Evolutionary conservation across 2,113 vertebrate species (phyloP).

Genomic region (Alethe castanea): DNA sequence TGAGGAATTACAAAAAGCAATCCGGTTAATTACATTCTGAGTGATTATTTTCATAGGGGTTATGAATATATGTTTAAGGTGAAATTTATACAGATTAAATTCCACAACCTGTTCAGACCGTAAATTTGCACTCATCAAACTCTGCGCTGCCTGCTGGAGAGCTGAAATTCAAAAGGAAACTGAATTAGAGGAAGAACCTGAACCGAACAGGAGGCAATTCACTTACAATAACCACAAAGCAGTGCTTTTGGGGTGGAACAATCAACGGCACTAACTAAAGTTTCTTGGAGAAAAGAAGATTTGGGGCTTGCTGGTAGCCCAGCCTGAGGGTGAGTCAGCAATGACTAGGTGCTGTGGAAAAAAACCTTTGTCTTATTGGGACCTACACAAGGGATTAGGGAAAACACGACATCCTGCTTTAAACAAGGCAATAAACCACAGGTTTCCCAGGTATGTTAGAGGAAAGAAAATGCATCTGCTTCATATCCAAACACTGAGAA

Average conservation of each 20-base stretch:
- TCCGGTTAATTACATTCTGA: neutral
- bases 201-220: neutral
- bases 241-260: neutral
- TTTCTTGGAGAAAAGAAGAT: neutral
- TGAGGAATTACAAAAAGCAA: neutral
- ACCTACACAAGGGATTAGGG: neutral
- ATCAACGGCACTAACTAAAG: neutral
- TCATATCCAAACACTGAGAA: neutral
- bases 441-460: neutral
- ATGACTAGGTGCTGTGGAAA: neutral
- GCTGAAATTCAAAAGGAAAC: neutral
- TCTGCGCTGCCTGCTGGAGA: neutral
- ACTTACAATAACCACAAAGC: neutral
- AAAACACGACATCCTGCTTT: neutral
- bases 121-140: neutral
- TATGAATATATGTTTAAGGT: neutral
- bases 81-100: neutral
- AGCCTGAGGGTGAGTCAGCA: neutral
- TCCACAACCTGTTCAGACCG: neutral
- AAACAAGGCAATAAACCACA: neutral
- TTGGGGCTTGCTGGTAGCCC: neutral
- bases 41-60: neutral
- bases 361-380: neutral
- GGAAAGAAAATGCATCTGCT: neutral
- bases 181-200: neutral